Conservation (phyloP, 2,113 vertebrate genomes). For the Seriola quinqueradiata region DNA sequence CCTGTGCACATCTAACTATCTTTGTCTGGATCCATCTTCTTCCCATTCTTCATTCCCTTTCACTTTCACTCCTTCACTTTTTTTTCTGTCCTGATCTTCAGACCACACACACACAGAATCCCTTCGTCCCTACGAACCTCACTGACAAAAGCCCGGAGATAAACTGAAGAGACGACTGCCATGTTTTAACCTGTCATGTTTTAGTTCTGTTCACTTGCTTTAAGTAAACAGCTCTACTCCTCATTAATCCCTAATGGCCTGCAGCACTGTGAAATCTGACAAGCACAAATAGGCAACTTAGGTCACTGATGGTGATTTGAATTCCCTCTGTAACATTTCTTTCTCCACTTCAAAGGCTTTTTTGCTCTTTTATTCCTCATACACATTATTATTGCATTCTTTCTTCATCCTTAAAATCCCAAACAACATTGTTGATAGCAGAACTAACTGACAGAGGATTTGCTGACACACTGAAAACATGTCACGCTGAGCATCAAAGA, state of each 20-base stretch:
- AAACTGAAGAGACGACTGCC: conserved; percentile 49
- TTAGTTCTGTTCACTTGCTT: conserved; percentile 56
- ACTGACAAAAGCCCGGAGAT: conserved; percentile 63
- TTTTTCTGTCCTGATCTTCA: conserved; percentile 12
- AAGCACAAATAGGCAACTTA: conserved; percentile 16
- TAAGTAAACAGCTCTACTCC: conserved; percentile 66
- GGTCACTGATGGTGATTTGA: conserved; percentile 33
- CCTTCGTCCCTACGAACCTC: conserved; percentile 24
- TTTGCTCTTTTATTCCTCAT: conserved; percentile 6
- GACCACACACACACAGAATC: conserved; percentile 68
- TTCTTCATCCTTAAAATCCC: conserved; percentile 20
- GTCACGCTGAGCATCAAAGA: conserved; percentile 5
- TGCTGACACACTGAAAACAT: not conserved
- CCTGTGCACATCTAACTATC: not conserved
- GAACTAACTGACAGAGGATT: not conserved
- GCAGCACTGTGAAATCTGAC: conserved; percentile 43
- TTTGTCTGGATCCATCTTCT: conserved; percentile 14
- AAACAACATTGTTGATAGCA: not conserved
- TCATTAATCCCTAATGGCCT: conserved; percentile 63
- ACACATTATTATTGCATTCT: not conserved
- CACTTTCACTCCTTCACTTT: not conserved
- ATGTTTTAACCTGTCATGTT: conserved; percentile 75
- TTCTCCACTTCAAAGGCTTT: conserved; percentile 9
- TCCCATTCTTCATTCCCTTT: conserved; percentile 5
- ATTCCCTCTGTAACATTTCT: not conserved